These are phyloP conservation scores for Drosophila longiperda DNA, from an alignment of 2,888 invertebrate species.

Conservation along the genomic window DNA sequence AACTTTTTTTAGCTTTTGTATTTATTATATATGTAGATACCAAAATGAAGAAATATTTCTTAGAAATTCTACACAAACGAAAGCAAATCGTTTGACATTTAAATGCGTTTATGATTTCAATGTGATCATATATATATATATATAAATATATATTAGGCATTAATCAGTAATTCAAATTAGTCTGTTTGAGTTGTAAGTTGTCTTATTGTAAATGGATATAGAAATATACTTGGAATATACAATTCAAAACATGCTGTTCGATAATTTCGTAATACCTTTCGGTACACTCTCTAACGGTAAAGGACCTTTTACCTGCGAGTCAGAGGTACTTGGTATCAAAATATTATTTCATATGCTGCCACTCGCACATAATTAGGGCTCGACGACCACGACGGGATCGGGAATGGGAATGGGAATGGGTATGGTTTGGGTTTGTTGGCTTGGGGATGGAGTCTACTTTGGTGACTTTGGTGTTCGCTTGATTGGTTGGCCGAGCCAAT, in stretches of 20 bases:
- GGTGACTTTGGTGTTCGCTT: slow-evolving; percentile 39
- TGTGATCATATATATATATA: background rate
- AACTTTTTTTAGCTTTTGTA: background rate
- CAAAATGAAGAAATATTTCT: background rate
- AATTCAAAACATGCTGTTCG: background rate
- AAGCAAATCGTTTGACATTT: slow-evolving; percentile 60
- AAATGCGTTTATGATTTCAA: slow-evolving; percentile 54
- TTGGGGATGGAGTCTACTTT: slow-evolving; percentile 1
- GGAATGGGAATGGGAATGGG: background rate
- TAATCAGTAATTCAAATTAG: background rate
- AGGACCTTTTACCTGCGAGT: slow-evolving; percentile 44
- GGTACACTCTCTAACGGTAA: background rate
- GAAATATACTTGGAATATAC: background rate
- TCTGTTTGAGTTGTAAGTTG: background rate
- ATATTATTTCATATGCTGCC: slow-evolving; percentile 82
- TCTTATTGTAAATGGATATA: background rate
- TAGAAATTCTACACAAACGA: slow-evolving; percentile 35
- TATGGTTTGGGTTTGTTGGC: background rate
- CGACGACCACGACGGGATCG: slow-evolving; percentile 11
- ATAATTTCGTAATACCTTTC: background rate
- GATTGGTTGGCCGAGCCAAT: slow-evolving; percentile 55
- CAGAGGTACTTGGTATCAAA: slow-evolving; percentile 63
- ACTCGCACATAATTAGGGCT: slow-evolving; percentile 79
- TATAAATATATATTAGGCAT: background rate
- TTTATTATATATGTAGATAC: background rate